Evolutionary conservation across 2,888 invertebrate genomes (phyloP), one percentile per base, ranked within the genome.

Genomic region (Eurois occulta): DNA sequence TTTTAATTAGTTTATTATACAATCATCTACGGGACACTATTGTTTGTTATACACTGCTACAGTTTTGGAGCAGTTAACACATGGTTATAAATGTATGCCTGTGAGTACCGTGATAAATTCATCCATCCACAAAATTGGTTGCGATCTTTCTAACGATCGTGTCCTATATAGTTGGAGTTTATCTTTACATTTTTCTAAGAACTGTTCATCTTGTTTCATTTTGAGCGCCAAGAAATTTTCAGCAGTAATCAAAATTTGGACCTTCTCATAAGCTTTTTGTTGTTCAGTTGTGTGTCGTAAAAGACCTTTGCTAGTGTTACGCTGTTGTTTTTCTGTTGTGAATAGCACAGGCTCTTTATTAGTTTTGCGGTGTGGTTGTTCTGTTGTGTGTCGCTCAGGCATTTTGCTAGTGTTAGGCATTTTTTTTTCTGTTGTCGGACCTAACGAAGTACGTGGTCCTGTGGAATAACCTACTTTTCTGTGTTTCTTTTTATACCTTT

Each of bases 111-210:
- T 64, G 28, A 74, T 35, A 10, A 80, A 32, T 74, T 62, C 32
- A 66, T 83, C 72, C 77, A 78, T 78, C 80, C 71, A 76, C 11
- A 58, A 43, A 38, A 55, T 48, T n/a, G 78, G 67, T 58, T 60
- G 55, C 13, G 32, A 16, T 52, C 52, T 75, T 64, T 60, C 58
- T 66, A 85, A 66, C 11, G 68, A 75, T 62, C 21, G 28, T 62
- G 62, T 64, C 24, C 11, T 55, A 70, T 32, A 41, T n/a, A 35
- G 41, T 62, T 77, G 78, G 13, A 86, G 55, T 74, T 89, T 90
- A 24, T 90, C 82, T 80, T 79, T 85, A 86, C 80, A 77, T 77
- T 90, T 90, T 43, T 35, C 62, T 74, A 75, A 13, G 35, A 67
- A 58, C 10, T n/a, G 8, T 58, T 67, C 55, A 13, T 24, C 38